Evolutionary conservation across 2,888 invertebrate species (phyloP), one percentile per base, ranked within the genome.

Genomic region (Sesia bembeciformis): DNA sequence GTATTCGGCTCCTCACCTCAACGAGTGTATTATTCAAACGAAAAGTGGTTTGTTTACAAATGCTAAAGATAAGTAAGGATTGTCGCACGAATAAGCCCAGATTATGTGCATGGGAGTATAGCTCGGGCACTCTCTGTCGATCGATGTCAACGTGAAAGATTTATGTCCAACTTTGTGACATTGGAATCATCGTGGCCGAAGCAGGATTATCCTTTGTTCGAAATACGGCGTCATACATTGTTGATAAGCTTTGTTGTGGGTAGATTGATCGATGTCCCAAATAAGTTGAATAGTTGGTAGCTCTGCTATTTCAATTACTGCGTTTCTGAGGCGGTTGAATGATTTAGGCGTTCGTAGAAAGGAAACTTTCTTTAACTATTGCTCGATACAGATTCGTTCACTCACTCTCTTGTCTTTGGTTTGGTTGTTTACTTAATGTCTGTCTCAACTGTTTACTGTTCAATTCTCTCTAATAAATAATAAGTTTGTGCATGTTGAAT

Each of bases 21-120:
- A 68, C 70, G 72, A 77, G 77, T 79, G 74, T 79, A 83, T 87
- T 85, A 87, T 87, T 84, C 82, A 85, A 83, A 83, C 76, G 75
- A 81, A 84, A 83, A 83, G 79, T 84, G 77, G 81, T 85, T 85
- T 87, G 84, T 84, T 83, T 84, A 85, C 76, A 70, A 79, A 81
- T 74, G 76, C 71, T 67, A 70, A 65, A 79, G 81, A 81, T 82
- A 78, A 80, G 78, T 74, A 76, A 70, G 75, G 76, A 76, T 72
- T 70, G 74, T 70, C 72, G 72, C 68, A 71, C 23, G 7, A 39
- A 39, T 51, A 52, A 49, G 7, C 39, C 40, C 4, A 5, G 50
- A 50, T 71, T 71, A 68, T 63, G 66, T 66, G 66, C 64, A 68
- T 70, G 54, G 53, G 62, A 55, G 56, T 58, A 64, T 63, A 72